These are phyloP conservation scores for Onychomys arenicola DNA, from an alignment of 2,797 vertebrate species.

Conservation along the genomic window DNA sequence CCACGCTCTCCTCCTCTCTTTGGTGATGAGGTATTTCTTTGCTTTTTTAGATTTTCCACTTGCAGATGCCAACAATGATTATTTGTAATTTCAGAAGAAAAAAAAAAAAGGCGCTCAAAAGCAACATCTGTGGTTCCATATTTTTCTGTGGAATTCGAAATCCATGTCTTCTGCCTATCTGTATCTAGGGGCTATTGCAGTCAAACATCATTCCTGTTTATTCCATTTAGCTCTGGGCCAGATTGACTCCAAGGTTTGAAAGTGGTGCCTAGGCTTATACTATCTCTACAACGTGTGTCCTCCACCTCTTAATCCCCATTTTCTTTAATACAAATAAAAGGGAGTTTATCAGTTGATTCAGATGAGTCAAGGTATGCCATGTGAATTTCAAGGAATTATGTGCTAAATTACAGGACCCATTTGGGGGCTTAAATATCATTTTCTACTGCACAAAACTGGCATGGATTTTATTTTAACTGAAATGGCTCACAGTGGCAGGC, in stretches of 20 bases:
- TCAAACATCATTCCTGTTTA: constrained; percentile 65
- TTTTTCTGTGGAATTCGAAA: constrained; percentile 77
- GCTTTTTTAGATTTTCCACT: constrained; percentile 80
- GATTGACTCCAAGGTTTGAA: constrained; percentile 72
- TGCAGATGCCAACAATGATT: constrained; percentile 81
- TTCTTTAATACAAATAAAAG: constrained; percentile 85
- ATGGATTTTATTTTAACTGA: constrained; percentile 80
- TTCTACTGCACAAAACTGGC: constrained; percentile 63
- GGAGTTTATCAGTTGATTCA: constrained; percentile 82
- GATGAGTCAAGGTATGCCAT: constrained; percentile 72
- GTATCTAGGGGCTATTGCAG: constrained; percentile 68
- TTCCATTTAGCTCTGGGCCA: constrained; percentile 73
- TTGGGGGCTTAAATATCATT: constrained; percentile 81
- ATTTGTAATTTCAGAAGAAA: constrained; percentile 83
- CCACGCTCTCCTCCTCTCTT: constrained; percentile 79
- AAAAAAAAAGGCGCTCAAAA: constrained; percentile 80
- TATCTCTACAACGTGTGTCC: constrained; percentile 70
- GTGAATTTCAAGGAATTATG: constrained; percentile 80
- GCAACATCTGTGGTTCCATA: constrained; percentile 83
- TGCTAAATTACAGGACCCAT: constrained; percentile 76
- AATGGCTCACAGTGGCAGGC: constrained; percentile 78
- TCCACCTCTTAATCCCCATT: constrained; percentile 83
- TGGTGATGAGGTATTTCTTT: constrained; percentile 82
- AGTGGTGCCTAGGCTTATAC: background rate
- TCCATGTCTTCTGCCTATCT: constrained; percentile 74